Base-by-base conservation (phyloP, 2,113 vertebrate species). In the Pterophyllum scalare region DNA sequence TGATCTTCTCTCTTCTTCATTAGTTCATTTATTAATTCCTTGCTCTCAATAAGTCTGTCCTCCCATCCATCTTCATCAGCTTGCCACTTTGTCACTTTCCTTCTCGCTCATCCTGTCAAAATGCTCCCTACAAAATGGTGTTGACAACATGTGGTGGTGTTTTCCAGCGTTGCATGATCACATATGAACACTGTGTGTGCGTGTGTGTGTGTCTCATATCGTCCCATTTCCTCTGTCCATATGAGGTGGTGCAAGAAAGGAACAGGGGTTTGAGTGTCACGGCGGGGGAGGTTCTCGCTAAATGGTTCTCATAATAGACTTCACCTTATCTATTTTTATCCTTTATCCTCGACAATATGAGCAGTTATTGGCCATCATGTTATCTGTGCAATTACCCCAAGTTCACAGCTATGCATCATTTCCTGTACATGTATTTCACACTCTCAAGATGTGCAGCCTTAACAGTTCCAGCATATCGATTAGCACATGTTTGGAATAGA, bases 111-210 rank as follows among this genome's bases (percentile, higher is more conserved):
- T 79, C 77, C 38, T 62, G 75, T 86, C 75, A 76, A 80, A 81
- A 79, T 17, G 75, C 61, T 86, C 57, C 5, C 75, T 3, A 64
- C 65, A 78, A 89, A 93, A 89, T 83, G 83, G 80, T 89, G 86
- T 83, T 92, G 87, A 86, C 81, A 58, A 77, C 72, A 15, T 88
- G 88, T 52, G 84, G 72, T 56, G 22, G 57, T 60, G 65, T 85
- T 85, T 85, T 87, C 78, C 79, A 83, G 54, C 1, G 1, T 75
- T 4, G 43, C 75, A 87, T 59, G 60, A 67, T 87, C 70, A 28
- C 35, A 38, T 38, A 38, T 38, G 35, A 38, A 38, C 35, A 38
- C 35, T 33, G 15, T 33, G 28, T n/a, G n/a, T n/a, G n/a, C 31
- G 22, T 15, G 46, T 62, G 76, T 31, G 67, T 60, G 60, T 80